Conservation (phyloP, 2,888 invertebrate genomes). For the Byasa hedistus region DNA sequence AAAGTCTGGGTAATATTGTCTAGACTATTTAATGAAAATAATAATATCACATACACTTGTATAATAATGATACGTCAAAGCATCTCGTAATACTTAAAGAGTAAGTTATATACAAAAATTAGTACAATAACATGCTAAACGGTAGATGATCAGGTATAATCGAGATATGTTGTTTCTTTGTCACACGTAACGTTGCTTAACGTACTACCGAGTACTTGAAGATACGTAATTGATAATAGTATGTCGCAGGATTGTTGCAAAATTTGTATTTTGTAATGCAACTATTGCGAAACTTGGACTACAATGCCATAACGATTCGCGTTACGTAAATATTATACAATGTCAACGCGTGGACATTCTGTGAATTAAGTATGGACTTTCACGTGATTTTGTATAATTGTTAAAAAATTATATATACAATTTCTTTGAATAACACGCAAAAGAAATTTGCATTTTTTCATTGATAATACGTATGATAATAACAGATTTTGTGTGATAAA, state of each 20-base stretch:
- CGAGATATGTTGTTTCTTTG: constrained; percentile 30
- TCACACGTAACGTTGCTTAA: constrained; percentile 33
- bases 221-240: constrained; percentile 37
- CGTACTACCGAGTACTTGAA: constrained; percentile 32
- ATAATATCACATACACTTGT: too few relatives aligned
- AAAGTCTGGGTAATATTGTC: too few relatives aligned
- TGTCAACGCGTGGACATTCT: constrained; percentile 28
- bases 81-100: neutral
- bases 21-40: too few relatives aligned
- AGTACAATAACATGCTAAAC: neutral
- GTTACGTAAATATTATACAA: constrained; percentile 32
- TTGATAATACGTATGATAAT: neutral
- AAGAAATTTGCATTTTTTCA: neutral
- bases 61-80: neutral
- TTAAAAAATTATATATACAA: neutral
- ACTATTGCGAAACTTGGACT: constrained; percentile 31
- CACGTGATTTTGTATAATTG: constrained; percentile 1
- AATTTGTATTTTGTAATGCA: constrained; percentile 34
- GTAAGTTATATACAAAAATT: neutral
- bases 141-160: constrained; percentile 25
- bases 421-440: neutral
- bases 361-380: constrained; percentile 23
- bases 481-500: neutral
- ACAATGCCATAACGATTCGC: constrained; percentile 29
- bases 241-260: constrained; percentile 37